Base-by-base conservation (phyloP, 2,113 vertebrate genomes). In the Pterocles orientalis region DNA sequence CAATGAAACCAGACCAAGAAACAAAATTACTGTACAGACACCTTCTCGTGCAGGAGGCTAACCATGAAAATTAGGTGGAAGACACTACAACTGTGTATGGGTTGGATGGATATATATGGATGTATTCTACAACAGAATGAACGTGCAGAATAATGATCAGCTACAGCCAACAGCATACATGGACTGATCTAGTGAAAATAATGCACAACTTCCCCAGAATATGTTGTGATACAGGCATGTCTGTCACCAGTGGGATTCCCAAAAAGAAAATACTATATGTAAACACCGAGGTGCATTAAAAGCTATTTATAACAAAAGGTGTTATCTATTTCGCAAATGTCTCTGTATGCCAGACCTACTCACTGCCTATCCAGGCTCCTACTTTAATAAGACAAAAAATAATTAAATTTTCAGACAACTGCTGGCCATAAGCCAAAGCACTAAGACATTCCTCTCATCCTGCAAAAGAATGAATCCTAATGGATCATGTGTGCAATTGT, bases 151-250 rank as follows among this genome's bases (percentile, higher is more conserved):
- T 43, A 77, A 61, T 1, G 2, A 72, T 43, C 50, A 65, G 15
- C 85, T 87, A 18, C 34, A 90, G 57, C 28, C n/a, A 50, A 9
- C 48, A 48, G 10, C 2, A 7, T 34, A 34, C 18, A 33, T 0
- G 0, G 72, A 24, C 68, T 75, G 69, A 29, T 64, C 57, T 78
- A 56, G 56, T 5, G 17, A 75, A 71, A 68, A n/a, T 2, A 53
- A 48, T 0, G 4, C 56, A 71, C 10, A 78, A 3, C 47, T 79
- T 88, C 26, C 51, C 34, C 17, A 65, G 48, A 84, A 18, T 4
- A 19, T 5, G 6, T 7, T 51, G 7, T 28, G 25, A 65, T 14
- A 36, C 2, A 11, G 58, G 20, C 0, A 0, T 13, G 23, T 28
- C 21, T 77, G 43, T 34, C 71, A 78, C 11, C 71, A 78, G 9